These are phyloP conservation scores for Enteromius treurensis DNA, from an alignment of 2,797 vertebrate species.

Conservation along the genomic window DNA sequence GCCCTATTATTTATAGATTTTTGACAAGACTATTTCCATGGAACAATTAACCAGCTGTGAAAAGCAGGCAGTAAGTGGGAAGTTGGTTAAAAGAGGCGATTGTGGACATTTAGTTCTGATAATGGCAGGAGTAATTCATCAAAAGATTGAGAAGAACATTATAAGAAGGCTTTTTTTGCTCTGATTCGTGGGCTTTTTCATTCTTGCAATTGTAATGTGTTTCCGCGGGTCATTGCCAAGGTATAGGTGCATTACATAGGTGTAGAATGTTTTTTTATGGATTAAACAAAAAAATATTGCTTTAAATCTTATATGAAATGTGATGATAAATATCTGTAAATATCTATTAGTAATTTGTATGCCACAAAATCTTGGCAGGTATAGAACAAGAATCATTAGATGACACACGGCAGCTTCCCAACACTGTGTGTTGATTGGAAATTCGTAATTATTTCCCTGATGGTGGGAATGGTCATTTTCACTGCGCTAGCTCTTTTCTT, in stretches of 20 bases:
- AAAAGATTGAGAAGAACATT: neutral
- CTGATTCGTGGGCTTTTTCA: neutral
- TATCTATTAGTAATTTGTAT: neutral
- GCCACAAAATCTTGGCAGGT: too few relatives aligned
- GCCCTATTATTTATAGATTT: neutral
- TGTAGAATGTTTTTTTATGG: too few relatives aligned
- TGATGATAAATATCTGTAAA: too few relatives aligned
- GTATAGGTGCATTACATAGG: neutral
- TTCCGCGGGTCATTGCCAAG: neutral
- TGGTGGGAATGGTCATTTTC: too few relatives aligned
- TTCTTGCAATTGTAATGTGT: neutral
- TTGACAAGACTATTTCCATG: neutral
- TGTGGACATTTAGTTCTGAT: neutral
- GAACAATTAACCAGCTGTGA: neutral
- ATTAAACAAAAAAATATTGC: too few relatives aligned
- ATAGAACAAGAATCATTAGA: too few relatives aligned
- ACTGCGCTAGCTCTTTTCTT: too few relatives aligned
- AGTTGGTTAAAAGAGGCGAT: neutral
- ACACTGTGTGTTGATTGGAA: too few relatives aligned
- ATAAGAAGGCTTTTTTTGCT: neutral
- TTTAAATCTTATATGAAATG: neutral
- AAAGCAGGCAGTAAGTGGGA: neutral
- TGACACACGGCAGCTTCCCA: too few relatives aligned
- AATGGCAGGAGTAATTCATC: neutral
- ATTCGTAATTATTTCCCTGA: too few relatives aligned